These are phyloP conservation scores for Pachyseris speciosa DNA, from an alignment of 64 coral and sea anemone genomes.

Conservation along the genomic window DNA sequence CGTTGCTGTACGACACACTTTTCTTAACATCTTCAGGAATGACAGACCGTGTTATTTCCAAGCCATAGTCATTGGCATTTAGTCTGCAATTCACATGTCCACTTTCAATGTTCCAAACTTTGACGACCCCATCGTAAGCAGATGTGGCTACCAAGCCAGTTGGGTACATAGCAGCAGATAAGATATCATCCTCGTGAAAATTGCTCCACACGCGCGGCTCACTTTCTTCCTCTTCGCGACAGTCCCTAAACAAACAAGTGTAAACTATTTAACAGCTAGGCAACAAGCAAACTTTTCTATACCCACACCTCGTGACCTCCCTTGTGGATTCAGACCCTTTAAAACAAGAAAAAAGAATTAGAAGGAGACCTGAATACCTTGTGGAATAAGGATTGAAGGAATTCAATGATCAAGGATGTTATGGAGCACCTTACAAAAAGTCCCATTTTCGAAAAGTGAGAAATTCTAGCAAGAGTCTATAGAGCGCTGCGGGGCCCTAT, in stretches of 20 bases:
- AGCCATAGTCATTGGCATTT: slow-evolving; percentile 72
- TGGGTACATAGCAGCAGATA: slow-evolving; percentile 87
- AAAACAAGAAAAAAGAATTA: too few species aligned
- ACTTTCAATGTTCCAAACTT: slow-evolving; percentile 95
- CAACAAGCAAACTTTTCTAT: neutral
- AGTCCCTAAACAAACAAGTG: slow-evolving; percentile 52
- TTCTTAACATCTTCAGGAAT: slow-evolving; percentile 90
- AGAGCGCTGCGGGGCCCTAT: too few species aligned
- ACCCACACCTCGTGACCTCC: too few species aligned
- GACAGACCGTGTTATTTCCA: slow-evolving; percentile 50
- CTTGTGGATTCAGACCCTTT: too few species aligned
- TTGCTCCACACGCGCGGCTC: slow-evolving; percentile 87
- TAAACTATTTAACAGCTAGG: neutral
- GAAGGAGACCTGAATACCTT: too few species aligned
- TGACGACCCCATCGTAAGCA: slow-evolving; percentile 91
- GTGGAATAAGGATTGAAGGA: too few species aligned
- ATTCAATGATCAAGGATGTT: too few species aligned
- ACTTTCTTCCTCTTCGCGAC: slow-evolving; percentile 81
- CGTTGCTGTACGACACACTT: slow-evolving; percentile 75
- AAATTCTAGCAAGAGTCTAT: too few species aligned
- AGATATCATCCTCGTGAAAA: slow-evolving; percentile 94
- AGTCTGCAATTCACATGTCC: slow-evolving; percentile 80
- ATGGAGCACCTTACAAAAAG: too few species aligned
- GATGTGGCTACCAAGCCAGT: slow-evolving; percentile 82
- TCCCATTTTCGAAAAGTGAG: too few species aligned